Evolutionary conservation across 1,140 invertebrate genomes (phyloP), one percentile per base, ranked within the genome.

Genomic region (Leptinotarsa lineolata): DNA sequence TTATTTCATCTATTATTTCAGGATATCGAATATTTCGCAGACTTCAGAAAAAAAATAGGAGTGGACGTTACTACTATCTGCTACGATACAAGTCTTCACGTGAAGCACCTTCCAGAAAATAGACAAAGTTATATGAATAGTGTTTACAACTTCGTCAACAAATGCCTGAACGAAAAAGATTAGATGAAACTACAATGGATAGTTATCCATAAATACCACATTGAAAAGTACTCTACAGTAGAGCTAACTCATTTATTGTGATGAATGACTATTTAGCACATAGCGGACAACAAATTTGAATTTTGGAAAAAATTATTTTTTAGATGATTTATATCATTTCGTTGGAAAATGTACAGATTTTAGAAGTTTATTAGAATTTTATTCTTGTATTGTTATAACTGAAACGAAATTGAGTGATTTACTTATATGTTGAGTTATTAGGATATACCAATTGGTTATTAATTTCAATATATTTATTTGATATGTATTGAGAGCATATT

Each of bases 21-120:
- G 85, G 90, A 91, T 81, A 85, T 91, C 24, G 89, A 91, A 77
- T 86, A 87, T 72, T 91, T 91, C 72, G 88, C 88, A 8, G 84
- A 85, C 18, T 82, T 86, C n/a, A 85, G 91, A 39, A 85, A 87
- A 60, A 85, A 87, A 61, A 82, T 87, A 13, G 91, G 91, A 0
- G 88, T 92, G 3, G 79, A 86, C 72, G 89, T 92, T 0, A 86
- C 87, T 13, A 83, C 86, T 13, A 84, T 91, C 12, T 87, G 90
- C 39, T 93, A 91, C 81, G 89, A 90, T 45, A 88, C 90, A 78
- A 91, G 90, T 4, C 87, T 89, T 22, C 92, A 93, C 82, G 92
- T 93, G 0, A 90, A 91, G 76, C 92, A 93, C 78, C 88, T 88
- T 75, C 84, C 85, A 22, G 85, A 87, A 30, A 88, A 92, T 79